phyloP scores from a whole-genome alignment of 2,113 vertebrate species.

The Cariama cristata region DNA sequence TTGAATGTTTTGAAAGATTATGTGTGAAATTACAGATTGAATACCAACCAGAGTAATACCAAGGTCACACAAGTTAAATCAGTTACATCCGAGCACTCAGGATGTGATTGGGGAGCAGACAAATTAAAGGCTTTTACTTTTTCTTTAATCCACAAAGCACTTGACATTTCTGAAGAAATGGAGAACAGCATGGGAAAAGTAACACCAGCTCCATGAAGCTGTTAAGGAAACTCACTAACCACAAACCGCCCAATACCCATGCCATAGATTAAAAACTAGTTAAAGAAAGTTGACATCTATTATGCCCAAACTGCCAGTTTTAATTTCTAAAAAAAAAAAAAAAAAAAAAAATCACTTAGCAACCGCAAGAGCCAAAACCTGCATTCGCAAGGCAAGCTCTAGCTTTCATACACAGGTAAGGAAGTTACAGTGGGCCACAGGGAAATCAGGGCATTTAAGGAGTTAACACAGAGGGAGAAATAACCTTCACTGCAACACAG shows the following conservation, averaged over 20 bases:
- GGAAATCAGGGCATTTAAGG: background rate
- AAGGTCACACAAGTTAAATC: background rate
- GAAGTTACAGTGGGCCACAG: background rate
- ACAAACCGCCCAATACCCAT: background rate
- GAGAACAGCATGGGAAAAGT: background rate
- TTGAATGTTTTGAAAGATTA: constrained; percentile 56
- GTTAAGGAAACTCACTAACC: background rate
- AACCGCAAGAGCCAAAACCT: background rate
- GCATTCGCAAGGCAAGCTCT: background rate
- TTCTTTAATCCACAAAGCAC: background rate
- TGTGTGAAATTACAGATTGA: constrained; percentile 24
- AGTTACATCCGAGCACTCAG: background rate
- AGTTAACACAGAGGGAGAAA: background rate
- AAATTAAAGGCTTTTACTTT: background rate
- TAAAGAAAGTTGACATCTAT: background rate
- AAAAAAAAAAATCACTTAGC: background rate
- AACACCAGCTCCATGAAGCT: background rate
- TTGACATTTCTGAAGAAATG: background rate
- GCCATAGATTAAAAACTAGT: background rate
- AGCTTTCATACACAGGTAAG: background rate
- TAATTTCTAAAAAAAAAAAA: background rate
- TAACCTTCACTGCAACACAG: background rate
- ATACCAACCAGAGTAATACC: constrained; percentile 24
- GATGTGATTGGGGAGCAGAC: background rate
- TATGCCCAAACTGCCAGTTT: background rate